Conservation (phyloP, 2,113 vertebrate species). For the Emydocephalus ijimae region DNA sequence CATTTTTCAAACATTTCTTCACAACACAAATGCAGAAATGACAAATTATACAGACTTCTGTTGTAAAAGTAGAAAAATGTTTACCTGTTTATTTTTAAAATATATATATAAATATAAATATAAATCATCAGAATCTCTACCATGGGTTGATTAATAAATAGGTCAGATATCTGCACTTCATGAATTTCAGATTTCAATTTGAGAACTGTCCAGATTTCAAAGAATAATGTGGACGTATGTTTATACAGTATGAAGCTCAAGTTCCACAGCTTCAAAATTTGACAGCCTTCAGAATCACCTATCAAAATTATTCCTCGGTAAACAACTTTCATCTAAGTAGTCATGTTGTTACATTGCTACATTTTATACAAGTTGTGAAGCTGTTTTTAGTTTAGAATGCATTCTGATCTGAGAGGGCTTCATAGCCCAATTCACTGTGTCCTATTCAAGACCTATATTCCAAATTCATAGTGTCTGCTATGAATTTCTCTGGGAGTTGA, state of each 20-base stretch:
- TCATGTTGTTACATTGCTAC: background rate
- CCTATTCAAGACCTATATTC: background rate
- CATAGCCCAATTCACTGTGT: background rate
- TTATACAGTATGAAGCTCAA: background rate
- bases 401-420: background rate
- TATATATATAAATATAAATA: too few species aligned
- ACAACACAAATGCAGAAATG: slow-evolving; percentile 11
- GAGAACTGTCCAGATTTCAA: background rate
- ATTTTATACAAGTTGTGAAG: background rate
- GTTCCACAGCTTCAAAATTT: background rate
- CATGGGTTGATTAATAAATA: background rate
- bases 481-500: background rate
- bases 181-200: background rate
- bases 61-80: background rate
- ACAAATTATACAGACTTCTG: background rate
- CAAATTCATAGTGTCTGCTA: background rate
- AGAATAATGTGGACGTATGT: background rate
- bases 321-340: background rate
- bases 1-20: background rate
- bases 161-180: background rate
- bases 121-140: background rate
- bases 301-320: background rate
- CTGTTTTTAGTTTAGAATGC: background rate
- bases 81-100: background rate
- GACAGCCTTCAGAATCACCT: background rate